Evolutionary conservation across 1,140 invertebrate genomes (phyloP), one percentile per base, ranked within the genome.

Genomic region (Listronotus oregonensis): DNA sequence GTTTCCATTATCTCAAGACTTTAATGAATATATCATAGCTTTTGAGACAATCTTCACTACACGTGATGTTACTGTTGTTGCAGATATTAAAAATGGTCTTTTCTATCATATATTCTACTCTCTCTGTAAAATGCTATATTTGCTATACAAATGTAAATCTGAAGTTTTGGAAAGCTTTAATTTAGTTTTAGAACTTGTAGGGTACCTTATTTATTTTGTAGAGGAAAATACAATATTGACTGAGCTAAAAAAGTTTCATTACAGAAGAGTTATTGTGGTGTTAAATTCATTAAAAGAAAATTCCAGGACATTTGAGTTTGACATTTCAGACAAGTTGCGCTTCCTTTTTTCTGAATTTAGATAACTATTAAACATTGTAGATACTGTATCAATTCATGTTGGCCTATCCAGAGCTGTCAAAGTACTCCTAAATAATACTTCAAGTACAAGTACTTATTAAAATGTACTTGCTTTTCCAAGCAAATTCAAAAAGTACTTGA

Each of bases 1-100:
- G 12, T 51, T 73, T 34, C 71, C 71, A 8, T 7, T 74, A 11
- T 54, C 43, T 18, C 51, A 66, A 17, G 63, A 71, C 42, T 63
- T 73, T 44, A 60, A 56, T 21, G 71, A 68, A 52, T 74, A 66
- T 65, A 54, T 74, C 34, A 56, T 61, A 43, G 68, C 64, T 11
- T 60, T 73, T 56, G 37, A 55, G 9, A 64, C 65, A 40, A 73
- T 74, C 57, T 69, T 71, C 17, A 59, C 42, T 31, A 70, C 66
- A 44, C 47, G 68, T 31, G 50, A 64, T 56, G 34, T 69, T 34
- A 49, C 34, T 31, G 54, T 64, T 31, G 21, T 52, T 12, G 32
- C 56, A 64, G 40, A 68, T 18, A 1, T 49, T 6, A 12, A 59
- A 6, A 15, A 39, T 49, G 12, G 43, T 5, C 60, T 62, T 27